Evolutionary conservation across 2,113 vertebrate genomes (phyloP).

Genomic region (Isurus oxyrinchus): DNA sequence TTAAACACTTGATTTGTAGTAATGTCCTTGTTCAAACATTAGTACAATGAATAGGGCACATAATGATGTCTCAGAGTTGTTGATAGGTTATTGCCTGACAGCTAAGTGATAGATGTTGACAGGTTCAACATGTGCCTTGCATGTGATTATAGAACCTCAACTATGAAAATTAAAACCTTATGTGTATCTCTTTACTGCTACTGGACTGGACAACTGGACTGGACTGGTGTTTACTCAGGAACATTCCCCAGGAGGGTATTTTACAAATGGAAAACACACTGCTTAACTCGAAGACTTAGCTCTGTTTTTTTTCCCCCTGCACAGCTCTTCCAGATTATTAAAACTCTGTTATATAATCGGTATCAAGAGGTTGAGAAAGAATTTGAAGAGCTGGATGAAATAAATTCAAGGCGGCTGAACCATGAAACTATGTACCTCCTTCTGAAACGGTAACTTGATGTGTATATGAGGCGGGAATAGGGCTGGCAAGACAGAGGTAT

Average conservation of each 20-base stretch:
- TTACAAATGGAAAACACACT: neutral
- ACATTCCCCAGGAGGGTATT: neutral
- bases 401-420: conserved; percentile 42
- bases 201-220: neutral
- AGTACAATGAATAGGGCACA: neutral
- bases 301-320: neutral
- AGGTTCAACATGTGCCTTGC: neutral
- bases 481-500: neutral
- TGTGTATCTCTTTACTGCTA: neutral
- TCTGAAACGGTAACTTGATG: conserved; percentile 43
- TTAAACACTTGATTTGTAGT: neutral
- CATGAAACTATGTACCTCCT: conserved; percentile 43
- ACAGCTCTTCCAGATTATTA: conserved; percentile 45
- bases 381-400: conserved; percentile 48
- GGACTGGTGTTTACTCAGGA: neutral
- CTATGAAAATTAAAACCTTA: neutral
- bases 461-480: neutral
- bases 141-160: neutral
- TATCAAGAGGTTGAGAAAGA: conserved; percentile 41
- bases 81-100: neutral
- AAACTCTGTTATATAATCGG: conserved; percentile 44
- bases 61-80: neutral
- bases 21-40: neutral
- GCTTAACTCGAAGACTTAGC: neutral
- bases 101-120: neutral